A percentile compares a stretch with the other conserved stretches of the same genome.
Conservation (phyloP, 2,888 invertebrate genomes). For the Andrena dorsata region DNA sequence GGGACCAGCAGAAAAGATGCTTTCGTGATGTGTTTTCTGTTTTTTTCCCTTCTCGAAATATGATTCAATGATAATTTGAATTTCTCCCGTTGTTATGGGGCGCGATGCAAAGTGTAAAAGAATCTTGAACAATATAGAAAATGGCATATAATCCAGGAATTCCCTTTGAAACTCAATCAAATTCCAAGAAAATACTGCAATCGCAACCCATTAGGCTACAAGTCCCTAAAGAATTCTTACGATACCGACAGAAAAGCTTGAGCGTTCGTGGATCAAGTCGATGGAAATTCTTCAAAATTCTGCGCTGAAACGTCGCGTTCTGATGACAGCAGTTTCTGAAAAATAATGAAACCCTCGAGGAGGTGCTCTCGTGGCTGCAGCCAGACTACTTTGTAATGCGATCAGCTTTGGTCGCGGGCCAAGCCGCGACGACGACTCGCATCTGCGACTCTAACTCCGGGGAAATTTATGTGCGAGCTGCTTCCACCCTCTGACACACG, state of each 20-base stretch:
- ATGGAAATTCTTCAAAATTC: slow-evolving; percentile 6
- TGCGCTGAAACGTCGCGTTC: neutral
- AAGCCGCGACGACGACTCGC: slow-evolving; percentile 62
- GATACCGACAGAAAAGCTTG: too few species aligned
- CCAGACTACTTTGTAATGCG: slow-evolving; percentile 68
- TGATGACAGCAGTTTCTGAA: slow-evolving; percentile 23
- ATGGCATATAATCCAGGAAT: too few species aligned
- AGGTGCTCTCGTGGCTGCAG: slow-evolving; percentile 29
- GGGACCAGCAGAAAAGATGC: neutral
- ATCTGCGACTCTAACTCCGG: slow-evolving; percentile 58
- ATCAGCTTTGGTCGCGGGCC: slow-evolving; percentile 68
- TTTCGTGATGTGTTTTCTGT: slow-evolving; percentile 1
- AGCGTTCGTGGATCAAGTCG: neutral
- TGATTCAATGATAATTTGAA: too few species aligned
- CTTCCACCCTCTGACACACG: slow-evolving; percentile 43
- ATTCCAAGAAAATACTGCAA: too few species aligned
- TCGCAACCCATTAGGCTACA: too few species aligned
- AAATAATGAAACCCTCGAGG: slow-evolving; percentile 57
- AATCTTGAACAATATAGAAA: too few species aligned
- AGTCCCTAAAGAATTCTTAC: too few species aligned
- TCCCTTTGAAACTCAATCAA: too few species aligned
- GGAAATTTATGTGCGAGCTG: slow-evolving; percentile 60
- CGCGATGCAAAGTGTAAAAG: too few species aligned
- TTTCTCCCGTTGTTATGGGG: too few species aligned
- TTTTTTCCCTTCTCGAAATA: neutral